phyloP scores from a whole-genome alignment of 2,797 vertebrate species.

The Cryptoblepharus egeriae region DNA sequence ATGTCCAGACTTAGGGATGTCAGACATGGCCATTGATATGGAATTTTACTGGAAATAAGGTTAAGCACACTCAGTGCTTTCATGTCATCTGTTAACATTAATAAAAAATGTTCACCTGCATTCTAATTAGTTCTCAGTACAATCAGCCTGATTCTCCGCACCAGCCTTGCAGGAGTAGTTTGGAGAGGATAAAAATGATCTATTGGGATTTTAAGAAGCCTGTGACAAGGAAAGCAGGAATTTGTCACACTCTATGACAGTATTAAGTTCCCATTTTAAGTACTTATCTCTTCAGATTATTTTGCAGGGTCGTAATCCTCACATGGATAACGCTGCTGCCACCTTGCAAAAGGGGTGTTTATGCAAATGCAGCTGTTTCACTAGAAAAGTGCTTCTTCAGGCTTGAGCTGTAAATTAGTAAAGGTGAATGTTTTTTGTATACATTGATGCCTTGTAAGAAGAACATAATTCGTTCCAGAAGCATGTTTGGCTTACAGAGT shows the following conservation, averaged over 20 bases:
- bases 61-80: too few species aligned
- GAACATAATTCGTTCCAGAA: too few species aligned
- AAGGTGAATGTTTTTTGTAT: constrained; percentile 40
- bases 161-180: not conserved
- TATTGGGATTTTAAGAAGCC: not conserved
- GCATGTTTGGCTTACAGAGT: too few species aligned
- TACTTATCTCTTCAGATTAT: too few species aligned
- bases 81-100: too few species aligned
- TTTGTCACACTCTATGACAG: not conserved
- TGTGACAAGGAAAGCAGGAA: not conserved
- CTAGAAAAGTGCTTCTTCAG: not conserved
- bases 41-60: not conserved
- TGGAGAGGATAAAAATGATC: not conserved
- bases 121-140: not conserved
- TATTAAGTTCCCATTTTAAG: not conserved
- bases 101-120: too few species aligned
- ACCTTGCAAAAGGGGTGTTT: not conserved
- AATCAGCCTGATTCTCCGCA: not conserved
- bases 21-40: not conserved
- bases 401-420: constrained; percentile 49
- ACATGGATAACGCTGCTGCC: not conserved
- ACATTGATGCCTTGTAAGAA: too few species aligned
- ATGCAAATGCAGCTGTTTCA: constrained; percentile 17
- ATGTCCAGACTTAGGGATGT: not conserved
- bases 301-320: too few species aligned